phyloP scores from a whole-genome alignment of 2,888 invertebrate species.

The Aspidiotus destructor region DNA sequence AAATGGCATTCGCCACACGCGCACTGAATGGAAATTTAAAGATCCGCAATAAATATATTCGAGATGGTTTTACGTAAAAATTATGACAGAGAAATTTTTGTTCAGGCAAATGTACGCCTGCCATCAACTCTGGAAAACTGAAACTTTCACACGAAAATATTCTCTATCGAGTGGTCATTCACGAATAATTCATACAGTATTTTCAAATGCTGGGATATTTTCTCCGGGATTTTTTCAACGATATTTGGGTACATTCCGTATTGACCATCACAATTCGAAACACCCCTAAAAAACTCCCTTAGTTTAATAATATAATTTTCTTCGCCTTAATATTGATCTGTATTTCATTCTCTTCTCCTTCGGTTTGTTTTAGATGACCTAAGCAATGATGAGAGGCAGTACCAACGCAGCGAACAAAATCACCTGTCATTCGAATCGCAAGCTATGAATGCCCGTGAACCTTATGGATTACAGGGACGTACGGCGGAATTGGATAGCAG shows the following conservation, averaged over 20 bases:
- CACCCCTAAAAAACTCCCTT: background rate
- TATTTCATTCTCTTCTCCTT: background rate
- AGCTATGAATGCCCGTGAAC: slow-evolving; percentile 6
- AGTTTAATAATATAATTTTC: background rate
- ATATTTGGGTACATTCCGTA: background rate
- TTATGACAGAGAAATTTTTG: too few relatives aligned
- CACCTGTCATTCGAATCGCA: background rate
- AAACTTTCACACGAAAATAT: too few relatives aligned
- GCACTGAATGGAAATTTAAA: too few relatives aligned
- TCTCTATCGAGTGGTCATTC: too few relatives aligned
- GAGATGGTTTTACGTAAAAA: too few relatives aligned
- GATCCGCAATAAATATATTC: too few relatives aligned
- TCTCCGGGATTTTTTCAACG: too few relatives aligned
- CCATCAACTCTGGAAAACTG: too few relatives aligned
- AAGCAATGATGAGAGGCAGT: slow-evolving; percentile 8
- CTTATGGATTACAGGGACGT: slow-evolving; percentile 7
- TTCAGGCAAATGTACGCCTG: too few relatives aligned
- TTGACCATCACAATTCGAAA: background rate
- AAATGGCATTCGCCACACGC: too few relatives aligned
- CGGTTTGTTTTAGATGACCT: slow-evolving; percentile 13
- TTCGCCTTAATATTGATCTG: background rate
- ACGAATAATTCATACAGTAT: too few relatives aligned
- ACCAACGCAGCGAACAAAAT: slow-evolving; percentile 16
- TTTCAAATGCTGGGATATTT: too few relatives aligned
- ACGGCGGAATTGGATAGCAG: background rate